phyloP scores from a whole-genome alignment of 64 coral and sea anemone genomes.

The Pocillopora verrucosa region DNA sequence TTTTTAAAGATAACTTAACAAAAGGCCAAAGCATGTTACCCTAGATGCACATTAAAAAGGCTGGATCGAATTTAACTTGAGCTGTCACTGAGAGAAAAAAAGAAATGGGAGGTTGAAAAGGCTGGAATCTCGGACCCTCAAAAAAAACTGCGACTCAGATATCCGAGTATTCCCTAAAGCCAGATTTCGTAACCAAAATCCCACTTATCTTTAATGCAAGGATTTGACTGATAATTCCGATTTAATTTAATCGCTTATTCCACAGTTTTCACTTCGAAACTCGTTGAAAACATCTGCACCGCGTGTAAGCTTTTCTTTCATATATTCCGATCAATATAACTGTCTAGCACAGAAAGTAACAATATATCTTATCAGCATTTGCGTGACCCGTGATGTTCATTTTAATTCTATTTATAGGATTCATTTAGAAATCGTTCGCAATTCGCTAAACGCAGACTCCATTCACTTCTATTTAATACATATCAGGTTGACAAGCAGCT shows the following conservation, averaged over 20 bases:
- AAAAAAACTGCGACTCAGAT: background rate
- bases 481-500: background rate
- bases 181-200: background rate
- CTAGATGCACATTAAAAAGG: background rate
- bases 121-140: background rate
- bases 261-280: background rate
- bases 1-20: background rate
- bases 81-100: background rate
- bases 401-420: background rate
- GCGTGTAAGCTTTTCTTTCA: background rate
- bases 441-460: too few species aligned
- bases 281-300: constrained; percentile 6
- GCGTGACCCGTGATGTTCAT: background rate
- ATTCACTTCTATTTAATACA: background rate
- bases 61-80: background rate
- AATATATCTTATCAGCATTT: background rate
- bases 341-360: background rate
- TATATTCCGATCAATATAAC: background rate
- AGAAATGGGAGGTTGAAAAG: background rate
- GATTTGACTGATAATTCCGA: background rate
- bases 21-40: background rate
- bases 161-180: background rate
- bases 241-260: background rate
- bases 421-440: background rate
- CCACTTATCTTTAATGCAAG: background rate